Evolutionary conservation across 2,888 invertebrate species (phyloP).

Genomic region (Zaprionus bogoriensis): DNA sequence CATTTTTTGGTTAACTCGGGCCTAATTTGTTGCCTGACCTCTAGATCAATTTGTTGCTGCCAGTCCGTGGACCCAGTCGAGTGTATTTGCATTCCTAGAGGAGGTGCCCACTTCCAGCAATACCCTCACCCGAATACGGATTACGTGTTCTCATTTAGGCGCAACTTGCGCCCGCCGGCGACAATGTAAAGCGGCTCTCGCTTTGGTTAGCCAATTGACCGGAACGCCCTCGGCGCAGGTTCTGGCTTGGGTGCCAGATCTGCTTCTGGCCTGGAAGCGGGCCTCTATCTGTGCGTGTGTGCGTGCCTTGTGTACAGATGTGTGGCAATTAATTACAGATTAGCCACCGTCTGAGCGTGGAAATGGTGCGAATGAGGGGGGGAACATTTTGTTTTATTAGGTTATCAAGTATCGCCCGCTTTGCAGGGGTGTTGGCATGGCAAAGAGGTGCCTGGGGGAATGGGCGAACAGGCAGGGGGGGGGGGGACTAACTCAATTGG

Average conservation of each 20-base stretch:
- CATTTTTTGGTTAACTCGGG: background rate
- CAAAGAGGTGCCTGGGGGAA: background rate
- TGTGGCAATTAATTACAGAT: conserved; percentile 76
- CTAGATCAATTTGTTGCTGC: background rate
- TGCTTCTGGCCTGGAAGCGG: no score
- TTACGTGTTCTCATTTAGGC: conserved; percentile 27
- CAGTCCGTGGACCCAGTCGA: background rate
- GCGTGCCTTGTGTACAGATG: conserved; percentile 61
- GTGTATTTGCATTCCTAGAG: background rate
- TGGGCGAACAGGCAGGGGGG: background rate
- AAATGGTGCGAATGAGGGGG: conserved; percentile 1
- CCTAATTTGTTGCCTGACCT: background rate
- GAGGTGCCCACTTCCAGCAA: background rate
- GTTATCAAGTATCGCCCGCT: conserved; percentile 49
- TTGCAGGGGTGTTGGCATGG: background rate
- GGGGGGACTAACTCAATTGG: conserved; percentile 36
- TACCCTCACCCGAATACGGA: background rate
- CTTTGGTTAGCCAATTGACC: conserved; percentile 40
- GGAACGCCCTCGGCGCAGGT: conserved; percentile 24
- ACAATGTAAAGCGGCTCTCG: conserved; percentile 9
- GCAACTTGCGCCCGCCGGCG: conserved; percentile 15
- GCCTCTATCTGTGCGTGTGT: conserved; percentile 21
- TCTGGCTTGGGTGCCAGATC: background rate
- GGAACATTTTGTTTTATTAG: conserved; percentile 54
- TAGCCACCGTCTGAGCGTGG: conserved; percentile 57